Base-by-base conservation (phyloP, 2,113 vertebrate species). In the Excalfactoria chinensis region DNA sequence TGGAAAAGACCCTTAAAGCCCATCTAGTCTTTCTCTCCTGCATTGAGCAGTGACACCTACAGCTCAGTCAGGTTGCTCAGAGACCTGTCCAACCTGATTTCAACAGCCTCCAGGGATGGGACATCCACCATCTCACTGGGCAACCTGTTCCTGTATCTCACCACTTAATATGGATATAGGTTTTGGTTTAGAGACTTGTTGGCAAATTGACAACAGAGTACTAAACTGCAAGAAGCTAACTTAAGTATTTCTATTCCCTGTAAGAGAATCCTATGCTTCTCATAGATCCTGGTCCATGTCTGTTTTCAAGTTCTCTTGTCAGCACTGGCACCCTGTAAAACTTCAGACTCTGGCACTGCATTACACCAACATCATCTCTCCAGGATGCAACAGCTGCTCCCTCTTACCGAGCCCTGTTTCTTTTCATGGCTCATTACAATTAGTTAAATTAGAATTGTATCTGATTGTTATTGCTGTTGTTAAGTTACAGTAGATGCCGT, bases 391-490 rank as follows among this genome's bases (percentile, higher is more conserved):
- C 84, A 92, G 78, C 90, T 88, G 91, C 62, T 72, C 30, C 72
- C 79, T 80, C 8, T 13, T 71, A 43, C 28, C 53, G 89, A 89
- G 84, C 74, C 82, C 71, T 60, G 81, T 80, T 93, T 95, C 67
- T 71, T 70, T 89, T 82, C 93, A 86, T 79, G 89, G 91, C 88
- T 95, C 91, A 93, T 96, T 94, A 88, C 94, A 95, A 49, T 93
- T 56, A 86, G 46, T 91, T 86, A 74, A 62, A 82, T 77, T 51
- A 88, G 88, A 93, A 62, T 77, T 67, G 13, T 15, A 55, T 73
- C 78, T 96, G 93, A 96, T 94, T 94, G 75, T 35, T 86, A 18
- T 76, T 81, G 40, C 72, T 51, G 26, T 44, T 84, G 80, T 43
- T 53, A 84, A 92, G 93, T 95, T 91, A 87, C 80, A 89, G 92